Conservation (phyloP, 2,113 vertebrate species). For the Chunga burmeisteri region DNA sequence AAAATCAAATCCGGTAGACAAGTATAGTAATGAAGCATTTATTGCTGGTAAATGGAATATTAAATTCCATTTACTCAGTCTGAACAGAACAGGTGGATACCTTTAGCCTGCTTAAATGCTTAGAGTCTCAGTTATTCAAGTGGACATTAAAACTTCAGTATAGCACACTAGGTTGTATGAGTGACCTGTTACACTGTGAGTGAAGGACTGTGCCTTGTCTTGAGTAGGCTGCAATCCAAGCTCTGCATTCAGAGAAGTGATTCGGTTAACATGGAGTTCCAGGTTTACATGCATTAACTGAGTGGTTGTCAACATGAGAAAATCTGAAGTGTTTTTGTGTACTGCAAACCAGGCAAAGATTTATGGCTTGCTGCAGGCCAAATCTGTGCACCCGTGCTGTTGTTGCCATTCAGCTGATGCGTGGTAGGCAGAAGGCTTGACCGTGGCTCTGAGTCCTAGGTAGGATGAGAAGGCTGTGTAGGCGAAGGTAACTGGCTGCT, state of each 20-base stretch:
- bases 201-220: background rate
- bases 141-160: background rate
- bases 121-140: background rate
- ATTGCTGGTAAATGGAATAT: background rate
- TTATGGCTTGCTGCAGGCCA: background rate
- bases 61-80: background rate
- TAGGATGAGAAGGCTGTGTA: background rate
- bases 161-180: background rate
- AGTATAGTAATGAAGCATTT: background rate
- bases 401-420: background rate
- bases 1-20: background rate
- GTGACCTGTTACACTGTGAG: background rate
- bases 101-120: background rate
- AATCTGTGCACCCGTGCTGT: background rate
- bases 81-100: background rate
- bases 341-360: background rate
- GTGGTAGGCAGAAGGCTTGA: background rate
- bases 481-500: background rate
- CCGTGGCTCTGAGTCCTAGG: background rate
- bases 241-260: background rate
- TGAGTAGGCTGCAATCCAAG: background rate
- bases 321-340: background rate
- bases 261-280: background rate
- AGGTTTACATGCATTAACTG: background rate
- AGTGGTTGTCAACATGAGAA: background rate